Conservation (phyloP, 2,113 vertebrate genomes). For the Pygoscelis adeliae region DNA sequence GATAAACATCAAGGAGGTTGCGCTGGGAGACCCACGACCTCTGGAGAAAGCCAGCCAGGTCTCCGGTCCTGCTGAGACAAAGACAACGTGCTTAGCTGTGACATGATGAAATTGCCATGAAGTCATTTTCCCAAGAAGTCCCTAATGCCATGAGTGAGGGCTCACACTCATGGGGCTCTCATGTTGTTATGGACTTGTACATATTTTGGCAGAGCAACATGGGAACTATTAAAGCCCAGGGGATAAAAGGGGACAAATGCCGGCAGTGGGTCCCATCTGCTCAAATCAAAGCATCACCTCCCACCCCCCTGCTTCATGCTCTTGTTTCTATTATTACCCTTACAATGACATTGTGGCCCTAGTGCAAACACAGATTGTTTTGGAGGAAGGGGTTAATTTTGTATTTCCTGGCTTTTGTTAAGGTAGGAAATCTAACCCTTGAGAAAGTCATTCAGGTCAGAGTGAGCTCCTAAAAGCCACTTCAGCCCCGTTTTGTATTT, state of each 20-base stretch:
- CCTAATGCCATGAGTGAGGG: neutral
- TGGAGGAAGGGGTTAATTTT: constrained; percentile 61
- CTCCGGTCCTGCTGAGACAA: neutral
- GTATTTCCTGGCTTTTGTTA: constrained; percentile 63
- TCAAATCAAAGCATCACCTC: neutral
- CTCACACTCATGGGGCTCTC: neutral
- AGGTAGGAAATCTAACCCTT: constrained; percentile 30
- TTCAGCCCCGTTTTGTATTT: neutral
- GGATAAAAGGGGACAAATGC: neutral
- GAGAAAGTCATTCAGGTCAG: neutral
- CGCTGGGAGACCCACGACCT: neutral
- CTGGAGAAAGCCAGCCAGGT: neutral
- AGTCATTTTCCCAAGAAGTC: constrained; percentile 20
- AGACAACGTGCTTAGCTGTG: neutral
- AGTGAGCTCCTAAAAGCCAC: neutral
- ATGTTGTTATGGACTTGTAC: neutral
- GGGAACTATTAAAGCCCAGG: neutral
- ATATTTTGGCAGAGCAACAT: neutral
- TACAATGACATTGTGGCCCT: neutral
- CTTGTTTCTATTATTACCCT: constrained; percentile 27
- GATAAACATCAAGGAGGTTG: neutral
- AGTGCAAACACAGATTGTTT: neutral
- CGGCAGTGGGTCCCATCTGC: neutral
- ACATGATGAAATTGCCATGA: neutral
- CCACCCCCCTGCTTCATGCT: neutral